Evolutionary conservation across 1,140 invertebrate species (phyloP).

Genomic region (Drosophila kohkoa): DNA sequence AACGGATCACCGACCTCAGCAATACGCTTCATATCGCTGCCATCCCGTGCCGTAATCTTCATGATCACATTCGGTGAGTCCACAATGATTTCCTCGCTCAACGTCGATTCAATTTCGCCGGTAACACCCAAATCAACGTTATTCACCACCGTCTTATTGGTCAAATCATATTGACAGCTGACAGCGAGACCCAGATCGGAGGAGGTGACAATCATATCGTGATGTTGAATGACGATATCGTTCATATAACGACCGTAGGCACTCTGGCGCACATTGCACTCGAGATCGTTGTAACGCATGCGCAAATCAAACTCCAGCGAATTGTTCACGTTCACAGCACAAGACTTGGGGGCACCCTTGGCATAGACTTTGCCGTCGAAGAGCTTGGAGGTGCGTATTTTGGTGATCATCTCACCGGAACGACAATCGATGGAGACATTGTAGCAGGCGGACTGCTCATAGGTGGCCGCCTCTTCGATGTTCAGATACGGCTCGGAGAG

Average conservation of each 20-base stretch:
- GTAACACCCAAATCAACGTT: slow-evolving; percentile 95
- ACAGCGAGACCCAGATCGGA: slow-evolving; percentile 97
- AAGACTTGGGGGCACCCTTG: slow-evolving; percentile 96
- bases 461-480: slow-evolving; percentile 94
- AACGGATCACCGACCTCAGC: slow-evolving; percentile 95
- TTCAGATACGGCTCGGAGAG: slow-evolving; percentile 96
- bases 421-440: slow-evolving; percentile 96
- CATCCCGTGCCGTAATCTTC: slow-evolving; percentile 94
- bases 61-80: slow-evolving; percentile 97
- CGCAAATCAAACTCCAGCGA: slow-evolving; percentile 94
- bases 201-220: slow-evolving; percentile 97
- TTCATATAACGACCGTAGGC: slow-evolving; percentile 93
- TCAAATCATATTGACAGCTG: slow-evolving; percentile 96
- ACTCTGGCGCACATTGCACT: slow-evolving; percentile 94
- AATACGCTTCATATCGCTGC: slow-evolving; percentile 90
- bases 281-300: slow-evolving; percentile 95
- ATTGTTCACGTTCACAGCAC: slow-evolving; percentile 94
- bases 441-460: slow-evolving; percentile 97
- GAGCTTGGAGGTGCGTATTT: slow-evolving; percentile 95
- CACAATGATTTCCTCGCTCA: slow-evolving; percentile 93
- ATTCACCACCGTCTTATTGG: slow-evolving; percentile 96
- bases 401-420: slow-evolving; percentile 96
- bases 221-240: slow-evolving; percentile 96
- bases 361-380: slow-evolving; percentile 98
- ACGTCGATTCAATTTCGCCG: slow-evolving; percentile 91